phyloP scores from a whole-genome alignment of 64 coral and sea anemone genomes.

The Stylophora pistillata region DNA sequence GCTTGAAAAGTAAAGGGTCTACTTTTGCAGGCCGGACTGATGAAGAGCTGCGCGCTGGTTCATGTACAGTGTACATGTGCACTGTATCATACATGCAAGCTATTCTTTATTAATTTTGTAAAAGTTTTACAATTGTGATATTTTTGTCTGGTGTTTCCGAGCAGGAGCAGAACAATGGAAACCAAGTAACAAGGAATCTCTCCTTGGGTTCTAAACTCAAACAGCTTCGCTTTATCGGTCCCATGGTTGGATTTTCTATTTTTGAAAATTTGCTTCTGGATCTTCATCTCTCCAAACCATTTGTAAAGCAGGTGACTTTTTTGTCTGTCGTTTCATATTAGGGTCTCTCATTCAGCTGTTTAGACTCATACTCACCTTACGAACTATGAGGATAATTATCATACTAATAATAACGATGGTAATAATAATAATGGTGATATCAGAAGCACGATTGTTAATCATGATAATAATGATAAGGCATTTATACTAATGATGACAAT shows the following conservation, averaged over 20 bases:
- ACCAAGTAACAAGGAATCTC: slow-evolving; percentile 1
- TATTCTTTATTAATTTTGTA: neutral
- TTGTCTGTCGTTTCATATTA: neutral
- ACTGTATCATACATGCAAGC: neutral
- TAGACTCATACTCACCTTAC: too few species aligned
- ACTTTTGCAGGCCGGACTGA: too few species aligned
- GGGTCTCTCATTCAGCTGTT: too few species aligned
- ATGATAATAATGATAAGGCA: too few species aligned
- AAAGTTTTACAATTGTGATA: neutral
- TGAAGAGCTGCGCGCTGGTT: too few species aligned
- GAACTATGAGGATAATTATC: too few species aligned
- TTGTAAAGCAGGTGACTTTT: slow-evolving; percentile 87
- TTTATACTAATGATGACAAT: too few species aligned
- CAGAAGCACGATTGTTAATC: too few species aligned
- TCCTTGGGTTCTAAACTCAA: slow-evolving; percentile 71
- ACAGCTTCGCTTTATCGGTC: slow-evolving; percentile 83
- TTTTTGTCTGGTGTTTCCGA: neutral
- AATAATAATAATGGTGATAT: too few species aligned
- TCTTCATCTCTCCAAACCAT: slow-evolving; percentile 84
- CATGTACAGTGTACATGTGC: too few species aligned
- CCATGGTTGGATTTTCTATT: slow-evolving; percentile 75
- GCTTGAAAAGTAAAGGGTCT: too few species aligned
- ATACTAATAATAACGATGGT: too few species aligned
- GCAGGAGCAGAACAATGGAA: neutral
- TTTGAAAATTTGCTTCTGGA: slow-evolving; percentile 74